Conservation (phyloP, 2,797 vertebrate species). For the Trichosurus vulpecula region DNA sequence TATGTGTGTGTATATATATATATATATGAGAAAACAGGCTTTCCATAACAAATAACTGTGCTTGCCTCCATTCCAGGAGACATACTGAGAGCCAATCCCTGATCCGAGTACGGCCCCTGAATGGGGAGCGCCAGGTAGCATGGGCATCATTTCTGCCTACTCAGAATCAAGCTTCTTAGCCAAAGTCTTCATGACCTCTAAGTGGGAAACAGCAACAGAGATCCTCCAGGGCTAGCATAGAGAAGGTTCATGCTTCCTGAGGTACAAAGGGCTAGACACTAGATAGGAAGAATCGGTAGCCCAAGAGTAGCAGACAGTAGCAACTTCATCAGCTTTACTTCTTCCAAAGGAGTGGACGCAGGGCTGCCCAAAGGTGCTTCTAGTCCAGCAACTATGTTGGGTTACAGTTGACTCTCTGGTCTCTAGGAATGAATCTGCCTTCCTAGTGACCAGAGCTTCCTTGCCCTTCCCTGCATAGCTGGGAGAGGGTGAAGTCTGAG, state of each 20-base stretch:
- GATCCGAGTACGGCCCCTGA: not conserved
- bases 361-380: not conserved
- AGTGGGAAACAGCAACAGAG: not conserved
- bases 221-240: not conserved
- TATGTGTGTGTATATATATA: no score
- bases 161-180: not conserved
- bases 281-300: not conserved
- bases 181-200: not conserved
- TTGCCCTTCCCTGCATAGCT: not conserved
- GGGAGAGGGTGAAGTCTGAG: not conserved
- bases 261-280: not conserved
- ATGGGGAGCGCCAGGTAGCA: not conserved
- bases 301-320: not conserved
- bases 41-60: not conserved
- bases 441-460: not conserved
- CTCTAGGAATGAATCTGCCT: not conserved
- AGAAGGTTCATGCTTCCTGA: not conserved
- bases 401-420: not conserved
- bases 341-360: not conserved
- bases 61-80: not conserved
- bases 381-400: not conserved
- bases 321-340: not conserved
- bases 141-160: not conserved
- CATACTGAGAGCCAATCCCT: not conserved
- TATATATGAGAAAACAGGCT: not conserved